Conservation (phyloP, 2,888 invertebrate genomes). For the Calliphora vomitoria region DNA sequence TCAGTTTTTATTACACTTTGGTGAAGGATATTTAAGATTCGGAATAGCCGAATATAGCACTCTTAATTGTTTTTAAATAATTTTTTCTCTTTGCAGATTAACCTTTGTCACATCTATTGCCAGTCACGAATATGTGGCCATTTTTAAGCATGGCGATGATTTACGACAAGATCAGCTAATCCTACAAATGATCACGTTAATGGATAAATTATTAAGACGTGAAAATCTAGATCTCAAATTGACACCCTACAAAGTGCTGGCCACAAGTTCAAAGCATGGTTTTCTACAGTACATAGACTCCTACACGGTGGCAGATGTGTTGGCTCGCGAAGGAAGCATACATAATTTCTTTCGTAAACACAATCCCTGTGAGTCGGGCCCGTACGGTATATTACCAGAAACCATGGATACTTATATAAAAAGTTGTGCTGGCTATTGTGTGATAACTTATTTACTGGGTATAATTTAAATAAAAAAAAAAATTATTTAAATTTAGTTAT, state of each 20-base stretch:
- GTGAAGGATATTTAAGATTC: too few relatives aligned
- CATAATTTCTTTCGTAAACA: constrained; percentile 96
- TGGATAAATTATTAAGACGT: constrained; percentile 96
- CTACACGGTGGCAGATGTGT: constrained; percentile 95
- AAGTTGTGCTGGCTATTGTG: constrained; percentile 98
- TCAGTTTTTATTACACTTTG: too few relatives aligned
- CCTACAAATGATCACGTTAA: constrained; percentile 98
- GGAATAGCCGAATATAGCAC: too few relatives aligned
- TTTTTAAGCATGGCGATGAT: constrained; percentile 99
- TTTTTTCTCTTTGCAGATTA: constrained; percentile 85
- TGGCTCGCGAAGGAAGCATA: constrained; percentile 94
- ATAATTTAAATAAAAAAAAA: constrained; percentile 44
- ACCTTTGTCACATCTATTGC: constrained; percentile 92
- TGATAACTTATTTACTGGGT: constrained; percentile 97
- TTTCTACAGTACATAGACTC: constrained; percentile 98
- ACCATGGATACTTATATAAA: constrained; percentile 99
- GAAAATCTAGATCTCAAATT: constrained; percentile 98
- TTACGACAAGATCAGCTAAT: constrained; percentile 98
- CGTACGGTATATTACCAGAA: constrained; percentile 95
- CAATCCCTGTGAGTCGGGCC: constrained; percentile 94
- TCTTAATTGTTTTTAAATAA: background rate
- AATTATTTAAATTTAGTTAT: background rate
- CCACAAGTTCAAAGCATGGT: constrained; percentile 97
- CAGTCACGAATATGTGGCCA: constrained; percentile 93
- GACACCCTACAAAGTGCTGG: constrained; percentile 97